Evolutionary conservation across 2,797 vertebrate genomes (phyloP).

Genomic region (Pterois miles): DNA sequence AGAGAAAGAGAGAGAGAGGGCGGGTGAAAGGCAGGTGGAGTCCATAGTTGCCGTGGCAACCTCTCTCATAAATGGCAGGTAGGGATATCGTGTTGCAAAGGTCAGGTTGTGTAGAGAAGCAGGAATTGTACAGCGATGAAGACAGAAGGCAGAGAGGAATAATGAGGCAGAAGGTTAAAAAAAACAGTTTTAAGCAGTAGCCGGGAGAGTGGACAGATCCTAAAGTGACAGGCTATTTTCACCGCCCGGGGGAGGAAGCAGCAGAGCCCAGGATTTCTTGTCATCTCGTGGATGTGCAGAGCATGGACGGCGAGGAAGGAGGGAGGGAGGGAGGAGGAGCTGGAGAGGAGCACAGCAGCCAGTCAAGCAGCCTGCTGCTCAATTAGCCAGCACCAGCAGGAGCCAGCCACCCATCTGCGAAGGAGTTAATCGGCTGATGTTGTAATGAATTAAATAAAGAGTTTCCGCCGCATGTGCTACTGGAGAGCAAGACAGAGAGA

Average conservation of each 20-base stretch:
- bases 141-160: slow-evolving; percentile 26
- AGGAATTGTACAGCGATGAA: slow-evolving; percentile 44
- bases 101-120: slow-evolving; percentile 78
- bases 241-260: slow-evolving; percentile 30
- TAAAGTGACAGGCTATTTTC: slow-evolving; percentile 64
- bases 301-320: slow-evolving; percentile 40
- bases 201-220: slow-evolving; percentile 26
- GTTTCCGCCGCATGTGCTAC: slow-evolving; percentile 78
- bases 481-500: slow-evolving; percentile 64
- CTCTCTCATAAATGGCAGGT: slow-evolving; percentile 80
- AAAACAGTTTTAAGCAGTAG: background rate
- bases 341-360: slow-evolving; percentile 57
- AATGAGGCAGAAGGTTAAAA: background rate
- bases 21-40: slow-evolving; percentile 88
- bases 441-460: slow-evolving; percentile 88
- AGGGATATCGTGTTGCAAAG: slow-evolving; percentile 86
- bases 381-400: slow-evolving; percentile 77
- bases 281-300: slow-evolving; percentile 62
- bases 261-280: slow-evolving; percentile 53
- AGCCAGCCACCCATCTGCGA: slow-evolving; percentile 72
- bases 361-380: slow-evolving; percentile 72
- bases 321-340: slow-evolving; percentile 52
- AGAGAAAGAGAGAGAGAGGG: slow-evolving; percentile 18
- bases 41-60: slow-evolving; percentile 89
- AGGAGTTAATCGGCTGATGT: slow-evolving; percentile 83